A percentile compares a stretch with the other conserved stretches of the same genome.
Evolutionary conservation across 2,888 invertebrate genomes (phyloP).

Genomic region (Drosophila recens): DNA sequence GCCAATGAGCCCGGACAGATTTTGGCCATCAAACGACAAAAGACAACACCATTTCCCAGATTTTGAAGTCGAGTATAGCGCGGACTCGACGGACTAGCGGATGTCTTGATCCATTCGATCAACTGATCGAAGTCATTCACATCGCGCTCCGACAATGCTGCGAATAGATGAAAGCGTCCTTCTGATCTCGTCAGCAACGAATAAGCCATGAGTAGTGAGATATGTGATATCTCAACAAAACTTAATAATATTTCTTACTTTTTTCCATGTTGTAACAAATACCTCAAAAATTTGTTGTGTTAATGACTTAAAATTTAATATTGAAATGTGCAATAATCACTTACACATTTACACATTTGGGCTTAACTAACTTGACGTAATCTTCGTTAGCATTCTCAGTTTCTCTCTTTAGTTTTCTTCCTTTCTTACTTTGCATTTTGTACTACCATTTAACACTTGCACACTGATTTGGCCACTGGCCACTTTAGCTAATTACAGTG

Average conservation of each 20-base stretch:
- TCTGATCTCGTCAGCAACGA: background rate
- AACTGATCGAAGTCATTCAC: slow-evolving; percentile 7
- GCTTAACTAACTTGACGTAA: slow-evolving; percentile 9
- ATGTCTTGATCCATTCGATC: slow-evolving; percentile 31
- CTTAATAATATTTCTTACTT: slow-evolving; percentile 4
- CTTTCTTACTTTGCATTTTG: background rate
- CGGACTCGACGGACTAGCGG: slow-evolving; percentile 4
- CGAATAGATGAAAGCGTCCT: background rate
- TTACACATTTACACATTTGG: slow-evolving; percentile 1
- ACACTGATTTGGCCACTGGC: slow-evolving; percentile 2
- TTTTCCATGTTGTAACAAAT: slow-evolving; percentile 14
- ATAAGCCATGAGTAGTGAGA: background rate
- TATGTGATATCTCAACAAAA: too few relatives aligned
- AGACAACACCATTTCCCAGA: slow-evolving; percentile 34
- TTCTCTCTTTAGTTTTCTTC: background rate
- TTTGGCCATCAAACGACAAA: slow-evolving; percentile 40
- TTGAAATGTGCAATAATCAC: slow-evolving; percentile 21
- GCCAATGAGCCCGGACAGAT: slow-evolving; percentile 36
- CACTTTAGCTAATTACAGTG: slow-evolving; percentile 24
- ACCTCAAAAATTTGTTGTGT: slow-evolving; percentile 3
- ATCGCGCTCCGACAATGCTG: background rate
- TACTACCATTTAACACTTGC: slow-evolving; percentile 24
- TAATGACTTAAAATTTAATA: slow-evolving; percentile 21
- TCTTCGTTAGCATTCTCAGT: slow-evolving; percentile 15
- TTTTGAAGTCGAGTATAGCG: slow-evolving; percentile 22